Evolutionary conservation across 2,888 invertebrate genomes (phyloP).

Genomic region (Marasmarcha lunaedactyla): DNA sequence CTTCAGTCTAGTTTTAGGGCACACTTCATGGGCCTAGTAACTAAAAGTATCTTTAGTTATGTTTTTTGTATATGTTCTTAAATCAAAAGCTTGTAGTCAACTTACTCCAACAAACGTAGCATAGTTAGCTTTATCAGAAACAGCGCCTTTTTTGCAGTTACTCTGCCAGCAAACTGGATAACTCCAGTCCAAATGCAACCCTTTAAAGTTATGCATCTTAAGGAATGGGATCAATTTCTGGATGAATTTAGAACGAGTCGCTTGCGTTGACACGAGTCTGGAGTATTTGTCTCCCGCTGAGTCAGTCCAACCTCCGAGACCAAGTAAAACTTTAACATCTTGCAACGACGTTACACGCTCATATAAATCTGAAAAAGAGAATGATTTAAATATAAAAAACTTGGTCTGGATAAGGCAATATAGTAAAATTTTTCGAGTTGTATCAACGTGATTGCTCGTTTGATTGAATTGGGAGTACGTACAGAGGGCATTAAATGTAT

Average conservation of each 20-base stretch:
- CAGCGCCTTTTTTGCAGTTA: conserved; percentile 85
- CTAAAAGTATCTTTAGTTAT: too few relatives aligned
- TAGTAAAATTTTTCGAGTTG: too few relatives aligned
- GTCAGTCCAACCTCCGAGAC: conserved; percentile 96
- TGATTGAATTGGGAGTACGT: too few relatives aligned
- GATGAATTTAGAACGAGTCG: conserved; percentile 77
- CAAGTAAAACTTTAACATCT: conserved; percentile 77
- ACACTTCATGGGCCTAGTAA: too few relatives aligned
- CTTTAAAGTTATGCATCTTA: conserved; percentile 81
- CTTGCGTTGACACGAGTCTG: conserved; percentile 76
- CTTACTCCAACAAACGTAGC: conserved; percentile 78
- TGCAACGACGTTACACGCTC: conserved; percentile 78
- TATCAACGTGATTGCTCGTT: too few relatives aligned
- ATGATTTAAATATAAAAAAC: too few relatives aligned
- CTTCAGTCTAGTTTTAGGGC: too few relatives aligned
- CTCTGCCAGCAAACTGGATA: conserved; percentile 96
- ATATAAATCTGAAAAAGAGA: conserved; percentile 77
- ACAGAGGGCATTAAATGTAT: not conserved
- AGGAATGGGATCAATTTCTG: conserved; percentile 78
- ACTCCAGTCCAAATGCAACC: conserved; percentile 94
- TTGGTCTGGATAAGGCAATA: too few relatives aligned
- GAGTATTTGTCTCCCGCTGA: conserved; percentile 91
- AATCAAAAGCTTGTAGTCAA: not conserved
- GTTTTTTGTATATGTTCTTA: too few relatives aligned
- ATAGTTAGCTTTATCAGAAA: conserved; percentile 82